Percentiles rank a stretch among this genome's conserved stretches.
phyloP scores from a whole-genome alignment of 1,140 invertebrate genomes.

The Augochlora pura region DNA sequence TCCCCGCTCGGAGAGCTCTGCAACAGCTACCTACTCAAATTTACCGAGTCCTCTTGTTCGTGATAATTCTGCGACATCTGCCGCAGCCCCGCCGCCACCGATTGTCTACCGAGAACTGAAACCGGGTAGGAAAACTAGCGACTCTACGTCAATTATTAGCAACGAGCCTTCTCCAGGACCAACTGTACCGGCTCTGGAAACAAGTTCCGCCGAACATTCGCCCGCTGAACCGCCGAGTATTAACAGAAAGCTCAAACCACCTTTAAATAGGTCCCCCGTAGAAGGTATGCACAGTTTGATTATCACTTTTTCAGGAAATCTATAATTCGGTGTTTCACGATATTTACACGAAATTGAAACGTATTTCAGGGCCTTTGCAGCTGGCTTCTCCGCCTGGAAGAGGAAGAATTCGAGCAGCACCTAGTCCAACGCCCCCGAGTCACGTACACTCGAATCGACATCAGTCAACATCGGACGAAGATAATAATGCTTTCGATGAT shows the following conservation, averaged over 20 bases:
- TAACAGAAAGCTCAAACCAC: constrained; percentile 82
- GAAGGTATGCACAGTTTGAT: constrained; percentile 63
- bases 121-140: constrained; percentile 84
- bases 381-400: constrained; percentile 77
- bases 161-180: constrained; percentile 76
- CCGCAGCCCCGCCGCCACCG: constrained; percentile 83
- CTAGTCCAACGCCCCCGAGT: constrained; percentile 79
- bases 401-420: constrained; percentile 78
- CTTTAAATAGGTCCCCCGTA: constrained; percentile 68
- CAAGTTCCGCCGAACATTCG: constrained; percentile 75
- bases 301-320: not conserved
- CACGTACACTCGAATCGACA: constrained; percentile 65
- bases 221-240: constrained; percentile 80
- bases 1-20: constrained; percentile 80
- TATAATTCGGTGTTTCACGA: not conserved
- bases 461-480: constrained; percentile 76
- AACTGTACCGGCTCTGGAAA: constrained; percentile 57
- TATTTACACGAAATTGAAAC: too few relatives aligned
- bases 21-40: constrained; percentile 82
- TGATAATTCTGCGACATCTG: constrained; percentile 66
- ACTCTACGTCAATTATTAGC: constrained; percentile 79
- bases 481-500: constrained; percentile 74
- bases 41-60: constrained; percentile 81
- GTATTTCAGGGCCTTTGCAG: constrained; percentile 70
- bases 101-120: constrained; percentile 87